phyloP scores from a whole-genome alignment of 1,140 invertebrate species.

The Drosophila athabasca region DNA sequence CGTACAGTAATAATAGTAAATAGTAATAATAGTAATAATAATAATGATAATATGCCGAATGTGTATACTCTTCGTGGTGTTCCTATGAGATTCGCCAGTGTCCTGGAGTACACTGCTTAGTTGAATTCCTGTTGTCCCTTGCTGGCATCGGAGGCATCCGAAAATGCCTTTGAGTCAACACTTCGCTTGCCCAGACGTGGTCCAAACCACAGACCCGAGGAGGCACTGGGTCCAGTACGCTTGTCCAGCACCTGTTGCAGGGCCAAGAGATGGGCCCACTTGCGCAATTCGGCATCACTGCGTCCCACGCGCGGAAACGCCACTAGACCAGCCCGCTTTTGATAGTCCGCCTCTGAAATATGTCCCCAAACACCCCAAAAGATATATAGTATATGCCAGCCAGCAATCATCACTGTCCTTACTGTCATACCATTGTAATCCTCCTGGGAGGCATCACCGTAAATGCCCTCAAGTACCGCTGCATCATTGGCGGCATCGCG shows the following conservation, averaged over 20 bases:
- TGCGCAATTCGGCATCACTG: conserved; percentile 79
- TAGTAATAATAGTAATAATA: conserved; percentile 9
- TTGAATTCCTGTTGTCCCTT: conserved; percentile 71
- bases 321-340: conserved; percentile 84
- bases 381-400: conserved; percentile 23
- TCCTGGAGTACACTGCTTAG: conserved; percentile 20
- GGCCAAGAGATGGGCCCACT: conserved; percentile 76
- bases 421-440: conserved; percentile 73
- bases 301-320: conserved; percentile 86
- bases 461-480: conserved; percentile 55
- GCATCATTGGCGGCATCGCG: conserved; percentile 66
- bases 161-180: conserved; percentile 53
- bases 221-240: conserved; percentile 77
- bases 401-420: neutral
- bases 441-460: conserved; percentile 64
- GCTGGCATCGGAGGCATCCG: conserved; percentile 17
- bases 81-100: neutral
- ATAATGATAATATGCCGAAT: conserved; percentile 11
- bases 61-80: neutral
- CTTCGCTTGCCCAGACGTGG: conserved; percentile 84
- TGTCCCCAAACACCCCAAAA: conserved; percentile 4
- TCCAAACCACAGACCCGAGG: conserved; percentile 86
- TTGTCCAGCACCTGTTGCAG: conserved; percentile 77
- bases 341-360: conserved; percentile 58
- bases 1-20: conserved; percentile 18